Base-by-base conservation (phyloP, 2,113 vertebrate species). In the Balaenoptera acutorostrata region DNA sequence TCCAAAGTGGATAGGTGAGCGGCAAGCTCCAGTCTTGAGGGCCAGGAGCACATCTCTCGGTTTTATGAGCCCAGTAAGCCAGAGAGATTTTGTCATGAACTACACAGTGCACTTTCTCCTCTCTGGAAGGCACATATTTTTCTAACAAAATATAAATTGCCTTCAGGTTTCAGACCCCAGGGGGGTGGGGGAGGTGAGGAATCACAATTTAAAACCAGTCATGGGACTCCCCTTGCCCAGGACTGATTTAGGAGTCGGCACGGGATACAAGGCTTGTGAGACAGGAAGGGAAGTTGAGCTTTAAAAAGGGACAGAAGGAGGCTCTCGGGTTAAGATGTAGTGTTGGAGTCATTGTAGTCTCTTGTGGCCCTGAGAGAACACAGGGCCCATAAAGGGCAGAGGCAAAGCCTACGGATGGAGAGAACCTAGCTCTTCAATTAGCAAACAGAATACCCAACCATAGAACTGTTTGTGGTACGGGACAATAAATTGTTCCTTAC, bases 51-150 rank as follows among this genome's bases (percentile, higher is more conserved):
- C 41, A 77, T 33, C 69, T 41, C 71, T 78, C 92, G 80, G 66
- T 72, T 93, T 72, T 61, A 77, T 21, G 68, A 93, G 44, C 36
- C n/a, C 49, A 18, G 57, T 31, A 41, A 46, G 10, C 59, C 46
- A 11, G 36, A 39, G 29, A 83, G 44, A 92, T 31, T 55, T 66
- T 84, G 39, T 59, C 5, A 3, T 55, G 46, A 88, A 52, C 49
- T 31, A 36, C 39, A 27, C 5, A 14, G 25, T n/a, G 61, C 41
- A 25, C 41, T 64, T 33, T 49, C 46, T 39, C 33, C n/a, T 91
- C 74, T 88, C 71, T 39, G 49, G 36, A 90, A 93, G 71, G 77
- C 21, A 64, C 2, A 13, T 33, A 84, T 93, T 78, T 78, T 96
- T 41, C 90, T 84, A 77, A 81, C 27, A 88, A 61, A 80, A 39